Evolutionary conservation across 2,888 invertebrate genomes (phyloP).

Genomic region (Protonemura montana): DNA sequence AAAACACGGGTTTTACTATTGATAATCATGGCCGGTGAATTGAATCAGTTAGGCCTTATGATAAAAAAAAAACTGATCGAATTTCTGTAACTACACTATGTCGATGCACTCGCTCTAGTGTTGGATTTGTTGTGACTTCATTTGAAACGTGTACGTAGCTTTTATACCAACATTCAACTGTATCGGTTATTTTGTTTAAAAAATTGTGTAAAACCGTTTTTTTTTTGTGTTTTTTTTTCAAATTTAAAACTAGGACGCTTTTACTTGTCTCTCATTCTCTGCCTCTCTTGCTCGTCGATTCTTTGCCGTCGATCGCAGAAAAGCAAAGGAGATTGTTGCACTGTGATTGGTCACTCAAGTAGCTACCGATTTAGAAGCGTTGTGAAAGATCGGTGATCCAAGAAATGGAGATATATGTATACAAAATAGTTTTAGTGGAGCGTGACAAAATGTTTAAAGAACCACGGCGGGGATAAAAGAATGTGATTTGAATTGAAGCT

Average conservation of each 20-base stretch:
- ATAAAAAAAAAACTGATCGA: not conserved
- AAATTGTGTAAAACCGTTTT: constrained; percentile 38
- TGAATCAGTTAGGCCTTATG: not conserved
- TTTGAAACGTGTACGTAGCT: constrained; percentile 8
- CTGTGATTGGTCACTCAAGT: not conserved
- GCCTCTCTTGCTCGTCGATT: not conserved
- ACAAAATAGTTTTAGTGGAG: constrained; percentile 46
- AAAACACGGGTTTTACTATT: not conserved
- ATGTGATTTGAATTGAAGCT: constrained; percentile 16
- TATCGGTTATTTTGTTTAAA: constrained; percentile 13
- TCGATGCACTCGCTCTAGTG: not conserved
- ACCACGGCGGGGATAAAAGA: constrained; percentile 21
- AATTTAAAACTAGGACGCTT: constrained; percentile 29
- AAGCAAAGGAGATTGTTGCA: constrained; percentile 4
- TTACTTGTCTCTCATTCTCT: not conserved
- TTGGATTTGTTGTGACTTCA: not conserved
- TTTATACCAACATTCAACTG: constrained; percentile 21
- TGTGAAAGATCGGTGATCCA: constrained; percentile 29
- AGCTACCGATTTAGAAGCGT: not conserved
- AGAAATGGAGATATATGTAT: not conserved
- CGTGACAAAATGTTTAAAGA: constrained; percentile 42
- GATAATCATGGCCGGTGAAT: not conserved
- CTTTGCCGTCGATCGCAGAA: not conserved
- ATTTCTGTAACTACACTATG: not conserved
- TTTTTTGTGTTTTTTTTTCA: no score